A percentile compares a stretch with the other conserved stretches of the same genome.
These are phyloP conservation scores for Gallinago nigripennis DNA, from an alignment of 2,797 vertebrate species.

Conservation along the genomic window DNA sequence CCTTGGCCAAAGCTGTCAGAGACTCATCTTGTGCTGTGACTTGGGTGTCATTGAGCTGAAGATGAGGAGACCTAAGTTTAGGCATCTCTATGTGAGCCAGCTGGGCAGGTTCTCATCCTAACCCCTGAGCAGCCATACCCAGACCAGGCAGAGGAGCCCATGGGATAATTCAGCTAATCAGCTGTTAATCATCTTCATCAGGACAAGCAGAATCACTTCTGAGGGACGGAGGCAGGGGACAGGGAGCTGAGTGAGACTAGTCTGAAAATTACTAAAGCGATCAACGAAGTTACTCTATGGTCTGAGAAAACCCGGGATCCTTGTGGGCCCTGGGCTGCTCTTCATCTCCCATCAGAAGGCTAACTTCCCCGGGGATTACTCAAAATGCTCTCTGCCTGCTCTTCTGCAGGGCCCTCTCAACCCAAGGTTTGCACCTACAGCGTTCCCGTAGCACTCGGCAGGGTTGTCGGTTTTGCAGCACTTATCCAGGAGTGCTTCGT, in stretches of 20 bases:
- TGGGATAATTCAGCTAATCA: neutral
- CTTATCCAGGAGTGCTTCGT: slow-evolving; percentile 61
- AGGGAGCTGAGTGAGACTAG: neutral
- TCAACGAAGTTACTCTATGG: neutral
- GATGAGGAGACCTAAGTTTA: neutral
- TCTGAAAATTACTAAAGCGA: neutral
- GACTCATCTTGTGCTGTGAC: accelerated
- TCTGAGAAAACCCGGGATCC: neutral
- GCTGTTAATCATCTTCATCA: neutral
- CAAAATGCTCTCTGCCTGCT: neutral
- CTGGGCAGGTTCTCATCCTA: neutral
- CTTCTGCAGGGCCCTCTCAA: neutral
- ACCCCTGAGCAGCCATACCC: neutral
- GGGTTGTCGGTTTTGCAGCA: slow-evolving; percentile 72
- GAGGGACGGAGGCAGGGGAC: neutral
- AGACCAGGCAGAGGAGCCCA: neutral
- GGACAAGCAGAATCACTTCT: neutral
- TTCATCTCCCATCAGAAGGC: neutral
- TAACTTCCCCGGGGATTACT: neutral
- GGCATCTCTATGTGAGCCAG: neutral
- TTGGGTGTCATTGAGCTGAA: neutral
- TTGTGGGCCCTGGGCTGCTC: neutral
- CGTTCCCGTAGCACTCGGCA: neutral
- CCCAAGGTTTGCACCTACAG: slow-evolving; percentile 59
- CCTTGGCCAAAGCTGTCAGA: neutral